Evolutionary conservation across 2,797 vertebrate genomes (phyloP).

Genomic region (Lagorchestes hirsutus): DNA sequence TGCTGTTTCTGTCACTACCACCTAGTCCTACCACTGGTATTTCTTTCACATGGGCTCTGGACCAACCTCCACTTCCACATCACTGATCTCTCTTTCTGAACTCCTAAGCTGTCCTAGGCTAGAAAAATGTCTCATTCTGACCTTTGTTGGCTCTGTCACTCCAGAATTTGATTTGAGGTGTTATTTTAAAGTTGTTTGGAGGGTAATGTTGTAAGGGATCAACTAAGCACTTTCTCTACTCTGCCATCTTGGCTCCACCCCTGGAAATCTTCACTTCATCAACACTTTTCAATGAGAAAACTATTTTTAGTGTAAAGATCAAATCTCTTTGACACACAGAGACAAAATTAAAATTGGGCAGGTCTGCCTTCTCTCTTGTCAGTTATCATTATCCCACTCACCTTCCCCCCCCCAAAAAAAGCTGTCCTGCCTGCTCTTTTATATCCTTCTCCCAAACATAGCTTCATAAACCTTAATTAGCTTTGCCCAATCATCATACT

Average conservation of each 20-base stretch:
- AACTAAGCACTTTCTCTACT: neutral
- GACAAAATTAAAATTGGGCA: neutral
- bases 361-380: neutral
- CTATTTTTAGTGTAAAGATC: neutral
- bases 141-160: neutral
- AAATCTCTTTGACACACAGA: neutral
- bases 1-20: neutral
- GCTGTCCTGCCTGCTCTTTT: neutral
- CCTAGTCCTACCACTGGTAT: neutral
- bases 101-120: neutral
- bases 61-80: neutral
- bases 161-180: neutral
- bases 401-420: neutral
- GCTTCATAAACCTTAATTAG: neutral
- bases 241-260: neutral
- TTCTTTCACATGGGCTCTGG: neutral
- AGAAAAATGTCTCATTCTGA: neutral
- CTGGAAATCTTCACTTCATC: neutral
- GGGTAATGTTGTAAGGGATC: neutral
- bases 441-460: neutral
- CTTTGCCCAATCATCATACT: neutral
- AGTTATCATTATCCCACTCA: neutral
- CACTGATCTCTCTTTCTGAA: neutral
- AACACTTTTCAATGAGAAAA: neutral
- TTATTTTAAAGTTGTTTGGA: neutral